A percentile compares a stretch with the other conserved stretches of the same genome.
Conservation (phyloP, 2,113 vertebrate genomes). For the Erinaceus europaeus region DNA sequence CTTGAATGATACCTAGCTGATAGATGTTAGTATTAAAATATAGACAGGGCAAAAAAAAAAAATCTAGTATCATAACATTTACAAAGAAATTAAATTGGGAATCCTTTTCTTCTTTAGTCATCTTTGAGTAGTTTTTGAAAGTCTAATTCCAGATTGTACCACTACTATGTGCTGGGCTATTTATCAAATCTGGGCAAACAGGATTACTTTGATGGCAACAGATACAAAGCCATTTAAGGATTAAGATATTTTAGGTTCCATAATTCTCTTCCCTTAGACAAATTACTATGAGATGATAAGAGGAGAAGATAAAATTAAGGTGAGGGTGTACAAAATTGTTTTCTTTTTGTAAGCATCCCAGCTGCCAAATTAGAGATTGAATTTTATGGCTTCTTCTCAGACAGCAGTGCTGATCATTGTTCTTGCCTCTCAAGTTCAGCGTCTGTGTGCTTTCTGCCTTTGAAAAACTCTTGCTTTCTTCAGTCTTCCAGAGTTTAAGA, state of each 20-base stretch:
- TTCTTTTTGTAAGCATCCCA: constrained; percentile 46
- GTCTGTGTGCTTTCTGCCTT: not conserved
- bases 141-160: constrained; percentile 42
- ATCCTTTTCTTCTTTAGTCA: not conserved
- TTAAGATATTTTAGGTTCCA: constrained; percentile 55
- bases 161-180: not conserved
- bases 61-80: not conserved
- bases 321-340: constrained; percentile 49
- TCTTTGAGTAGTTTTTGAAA: constrained; percentile 41
- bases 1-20: not conserved
- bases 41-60: constrained; percentile 10
- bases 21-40: constrained; percentile 13
- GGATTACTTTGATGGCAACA: constrained; percentile 42
- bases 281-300: constrained; percentile 52
- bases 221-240: constrained; percentile 57
- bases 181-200: constrained; percentile 41
- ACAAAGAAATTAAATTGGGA: constrained; percentile 19
- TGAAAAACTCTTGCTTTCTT: constrained; percentile 30
- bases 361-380: constrained; percentile 51
- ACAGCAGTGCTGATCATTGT: not conserved
- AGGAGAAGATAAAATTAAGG: constrained; percentile 64
- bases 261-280: constrained; percentile 35
- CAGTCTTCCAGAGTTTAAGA: constrained; percentile 26
- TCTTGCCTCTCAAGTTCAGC: not conserved
- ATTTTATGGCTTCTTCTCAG: constrained; percentile 44